A percentile compares a stretch with the other conserved stretches of the same genome.
These are phyloP conservation scores for Xanthostigma xanthostigma DNA, from an alignment of 2,888 invertebrate species.

Conservation along the genomic window DNA sequence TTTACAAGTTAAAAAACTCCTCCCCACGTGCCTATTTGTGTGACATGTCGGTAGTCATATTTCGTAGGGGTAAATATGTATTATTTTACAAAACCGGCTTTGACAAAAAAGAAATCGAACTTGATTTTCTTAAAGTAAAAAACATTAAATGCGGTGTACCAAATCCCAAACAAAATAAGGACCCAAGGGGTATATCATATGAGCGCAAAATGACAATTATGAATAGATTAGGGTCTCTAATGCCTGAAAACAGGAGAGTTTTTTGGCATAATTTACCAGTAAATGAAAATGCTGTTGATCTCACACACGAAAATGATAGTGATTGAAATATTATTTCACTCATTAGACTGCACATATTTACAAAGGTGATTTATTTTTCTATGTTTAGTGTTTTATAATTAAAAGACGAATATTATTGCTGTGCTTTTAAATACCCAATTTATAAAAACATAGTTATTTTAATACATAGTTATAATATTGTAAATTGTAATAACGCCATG, in stretches of 20 bases:
- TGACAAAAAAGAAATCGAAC: conserved; percentile 7
- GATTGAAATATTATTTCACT: no score
- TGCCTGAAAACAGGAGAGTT: conserved; percentile 10
- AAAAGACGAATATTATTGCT: no score
- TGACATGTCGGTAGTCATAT: neutral
- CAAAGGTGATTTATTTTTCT: no score
- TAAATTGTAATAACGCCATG: no score
- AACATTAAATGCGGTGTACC: conserved; percentile 8
- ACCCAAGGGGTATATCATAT: conserved; percentile 8
- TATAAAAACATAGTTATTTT: no score
- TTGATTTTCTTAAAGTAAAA: conserved; percentile 9
- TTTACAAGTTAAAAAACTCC: conserved; percentile 10
- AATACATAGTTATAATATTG: no score
- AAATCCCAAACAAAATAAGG: conserved; percentile 8
- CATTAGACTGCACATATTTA: no score
- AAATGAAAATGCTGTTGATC: conserved; percentile 18
- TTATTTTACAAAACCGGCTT: conserved; percentile 13
- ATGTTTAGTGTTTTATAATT: no score
- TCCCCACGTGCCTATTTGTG: conserved; percentile 9
- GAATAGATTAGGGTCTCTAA: conserved; percentile 5
- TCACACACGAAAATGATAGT: conserved; percentile 10
- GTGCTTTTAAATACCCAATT: no score
- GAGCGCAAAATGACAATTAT: conserved; percentile 7
- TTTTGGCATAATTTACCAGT: conserved; percentile 10
- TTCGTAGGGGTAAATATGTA: neutral